A percentile compares a stretch with the other conserved stretches of the same genome.
Evolutionary conservation across 1,140 invertebrate species (phyloP).

Genomic region (Eumaeus atala): DNA sequence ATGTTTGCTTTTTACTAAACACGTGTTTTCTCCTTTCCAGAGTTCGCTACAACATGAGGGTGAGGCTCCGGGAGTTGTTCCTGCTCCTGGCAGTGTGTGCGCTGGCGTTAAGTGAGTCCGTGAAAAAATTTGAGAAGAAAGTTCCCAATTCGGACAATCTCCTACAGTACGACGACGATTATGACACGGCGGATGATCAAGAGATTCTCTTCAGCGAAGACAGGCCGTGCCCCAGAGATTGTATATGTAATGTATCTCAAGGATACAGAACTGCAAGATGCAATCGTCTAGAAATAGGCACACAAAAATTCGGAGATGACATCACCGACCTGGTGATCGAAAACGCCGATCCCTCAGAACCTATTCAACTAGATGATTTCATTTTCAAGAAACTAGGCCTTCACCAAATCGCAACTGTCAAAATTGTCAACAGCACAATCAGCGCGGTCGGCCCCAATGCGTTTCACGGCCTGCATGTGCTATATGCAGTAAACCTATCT

Average conservation of each 20-base stretch:
- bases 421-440: conserved; percentile 76
- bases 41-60: conserved; percentile 67
- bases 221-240: conserved; percentile 69
- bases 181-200: conserved; percentile 53
- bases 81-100: conserved; percentile 66
- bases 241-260: conserved; percentile 64
- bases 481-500: conserved; percentile 80
- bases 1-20: conserved; percentile 2
- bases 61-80: conserved; percentile 64
- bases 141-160: conserved; percentile 40
- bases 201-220: conserved; percentile 69
- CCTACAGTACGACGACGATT: conserved; percentile 57
- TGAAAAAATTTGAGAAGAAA: conserved; percentile 50
- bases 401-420: conserved; percentile 74
- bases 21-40: conserved; percentile 44
- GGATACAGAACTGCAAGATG: conserved; percentile 67
- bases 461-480: conserved; percentile 78
- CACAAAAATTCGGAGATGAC: conserved; percentile 76
- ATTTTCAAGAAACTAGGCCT: conserved; percentile 76
- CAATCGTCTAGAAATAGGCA: conserved; percentile 74
- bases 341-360: conserved; percentile 71
- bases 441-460: conserved; percentile 74
- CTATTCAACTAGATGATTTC: conserved; percentile 71
- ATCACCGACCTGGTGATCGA: conserved; percentile 77
- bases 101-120: conserved; percentile 44